Percentiles rank a stretch among this genome's conserved stretches.
These are phyloP conservation scores for Zaprionus kolodkinae DNA, from an alignment of 1,140 invertebrate species.

Conservation along the genomic window DNA sequence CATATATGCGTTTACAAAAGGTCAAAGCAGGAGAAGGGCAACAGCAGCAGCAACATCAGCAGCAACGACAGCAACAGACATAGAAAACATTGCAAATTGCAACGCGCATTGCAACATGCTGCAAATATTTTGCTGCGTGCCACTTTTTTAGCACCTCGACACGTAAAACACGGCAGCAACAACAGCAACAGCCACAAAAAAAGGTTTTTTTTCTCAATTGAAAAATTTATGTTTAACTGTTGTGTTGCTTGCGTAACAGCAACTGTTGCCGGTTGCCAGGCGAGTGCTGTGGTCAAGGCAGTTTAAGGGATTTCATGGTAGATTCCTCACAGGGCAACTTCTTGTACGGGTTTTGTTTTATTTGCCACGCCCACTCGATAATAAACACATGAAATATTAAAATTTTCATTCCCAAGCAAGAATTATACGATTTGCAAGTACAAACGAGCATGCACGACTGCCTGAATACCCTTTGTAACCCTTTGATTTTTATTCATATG, in stretches of 20 bases:
- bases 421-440: not conserved
- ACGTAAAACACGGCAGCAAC: not conserved
- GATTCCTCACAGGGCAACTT: not conserved
- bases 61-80: constrained; percentile 11
- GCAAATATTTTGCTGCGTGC: constrained; percentile 36
- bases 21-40: constrained; percentile 25
- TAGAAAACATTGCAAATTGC: constrained; percentile 29
- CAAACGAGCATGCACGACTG: not conserved
- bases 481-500: too few relatives aligned
- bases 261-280: constrained; percentile 5
- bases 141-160: constrained; percentile 22
- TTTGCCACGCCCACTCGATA: not conserved
- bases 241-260: not conserved
- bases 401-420: constrained; percentile 12
- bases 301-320: constrained; percentile 31
- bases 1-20: constrained; percentile 18
- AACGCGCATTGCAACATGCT: constrained; percentile 22
- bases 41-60: constrained; percentile 13
- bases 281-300: constrained; percentile 19
- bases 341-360: not conserved
- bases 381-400: constrained; percentile 6
- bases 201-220: constrained; percentile 16
- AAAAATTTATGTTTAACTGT: constrained; percentile 17
- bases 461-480: not conserved
- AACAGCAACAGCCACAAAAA: not conserved